Percentiles rank a stretch among this genome's conserved stretches.
phyloP scores from a whole-genome alignment of 2,888 invertebrate species.

The Agonopterix alstromeriana region DNA sequence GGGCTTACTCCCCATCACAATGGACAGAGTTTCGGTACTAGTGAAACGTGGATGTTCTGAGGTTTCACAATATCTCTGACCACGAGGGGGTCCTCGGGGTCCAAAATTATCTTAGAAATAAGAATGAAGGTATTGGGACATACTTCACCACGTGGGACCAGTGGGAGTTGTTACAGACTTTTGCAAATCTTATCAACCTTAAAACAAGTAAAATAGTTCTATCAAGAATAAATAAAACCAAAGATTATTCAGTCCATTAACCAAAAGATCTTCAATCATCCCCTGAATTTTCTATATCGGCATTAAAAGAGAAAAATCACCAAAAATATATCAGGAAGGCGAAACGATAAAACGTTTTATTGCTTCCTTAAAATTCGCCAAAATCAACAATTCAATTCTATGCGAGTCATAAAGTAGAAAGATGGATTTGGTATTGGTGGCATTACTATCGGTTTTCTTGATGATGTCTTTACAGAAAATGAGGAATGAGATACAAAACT shows the following conservation, averaged over 20 bases:
- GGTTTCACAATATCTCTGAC: too few species aligned
- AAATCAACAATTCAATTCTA: slow-evolving; percentile 63
- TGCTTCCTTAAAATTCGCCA: slow-evolving; percentile 53
- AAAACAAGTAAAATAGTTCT: not conserved
- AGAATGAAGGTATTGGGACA: too few species aligned
- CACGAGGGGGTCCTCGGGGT: too few species aligned
- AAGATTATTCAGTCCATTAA: slow-evolving; percentile 15
- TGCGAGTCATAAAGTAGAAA: slow-evolving; percentile 51
- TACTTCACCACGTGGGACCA: too few species aligned
- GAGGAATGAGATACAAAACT: too few species aligned
- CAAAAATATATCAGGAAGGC: slow-evolving; percentile 17
- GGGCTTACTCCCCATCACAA: too few species aligned
- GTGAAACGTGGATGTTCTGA: too few species aligned
- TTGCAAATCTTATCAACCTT: too few species aligned
- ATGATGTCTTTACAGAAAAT: too few species aligned
- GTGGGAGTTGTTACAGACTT: too few species aligned
- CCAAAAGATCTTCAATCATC: slow-evolving; percentile 6
- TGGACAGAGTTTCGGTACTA: too few species aligned
- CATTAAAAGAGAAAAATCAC: slow-evolving; percentile 18
- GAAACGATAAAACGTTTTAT: slow-evolving; percentile 50
- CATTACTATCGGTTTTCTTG: not conserved
- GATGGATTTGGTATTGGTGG: slow-evolving; percentile 40
- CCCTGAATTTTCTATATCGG: slow-evolving; percentile 16
- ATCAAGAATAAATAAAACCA: slow-evolving; percentile 2
- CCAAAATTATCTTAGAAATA: too few species aligned